A percentile compares a stretch with the other conserved stretches of the same genome.
These are phyloP conservation scores for Hyppa rectilinea DNA, from an alignment of 2,888 invertebrate species.

Conservation along the genomic window DNA sequence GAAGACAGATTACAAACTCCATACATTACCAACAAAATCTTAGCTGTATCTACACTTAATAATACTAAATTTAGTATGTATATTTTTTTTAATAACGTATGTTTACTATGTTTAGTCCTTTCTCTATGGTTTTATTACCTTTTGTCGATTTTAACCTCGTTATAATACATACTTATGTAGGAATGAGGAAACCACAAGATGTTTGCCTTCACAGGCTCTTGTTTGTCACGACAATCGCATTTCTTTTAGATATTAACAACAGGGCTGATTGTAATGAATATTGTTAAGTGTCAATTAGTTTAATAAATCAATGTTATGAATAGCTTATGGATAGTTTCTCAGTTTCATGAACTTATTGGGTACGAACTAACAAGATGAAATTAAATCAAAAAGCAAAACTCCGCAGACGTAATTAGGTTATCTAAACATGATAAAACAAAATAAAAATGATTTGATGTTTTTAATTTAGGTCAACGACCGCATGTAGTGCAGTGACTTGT, in stretches of 20 bases:
- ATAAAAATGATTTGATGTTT: too few species aligned
- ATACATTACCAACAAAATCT: too few species aligned
- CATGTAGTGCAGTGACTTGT: too few species aligned
- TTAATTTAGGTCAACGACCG: too few species aligned
- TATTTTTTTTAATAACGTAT: too few species aligned
- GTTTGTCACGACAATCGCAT: conserved; percentile 58
- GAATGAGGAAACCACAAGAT: conserved; percentile 57
- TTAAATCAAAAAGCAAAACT: not conserved
- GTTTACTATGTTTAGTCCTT: too few species aligned
- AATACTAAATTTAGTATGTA: too few species aligned
- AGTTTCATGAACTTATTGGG: not conserved
- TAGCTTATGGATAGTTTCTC: not conserved
- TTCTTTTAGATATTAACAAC: conserved; percentile 45
- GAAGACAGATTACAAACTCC: too few species aligned
- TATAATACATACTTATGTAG: conserved; percentile 42
- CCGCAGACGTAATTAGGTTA: not conserved
- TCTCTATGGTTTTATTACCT: conserved; percentile 26
- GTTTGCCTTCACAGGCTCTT: conserved; percentile 53
- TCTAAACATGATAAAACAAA: not conserved
- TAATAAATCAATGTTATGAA: not conserved
- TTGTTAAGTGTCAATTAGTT: not conserved
- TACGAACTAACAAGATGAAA: not conserved
- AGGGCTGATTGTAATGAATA: conserved; percentile 32
- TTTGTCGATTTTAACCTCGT: conserved; percentile 29
- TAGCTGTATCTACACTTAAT: too few species aligned